A percentile compares a stretch with the other conserved stretches of the same genome.
Conservation (phyloP, 2,113 vertebrate species). For the Opisthocomus hoazin region DNA sequence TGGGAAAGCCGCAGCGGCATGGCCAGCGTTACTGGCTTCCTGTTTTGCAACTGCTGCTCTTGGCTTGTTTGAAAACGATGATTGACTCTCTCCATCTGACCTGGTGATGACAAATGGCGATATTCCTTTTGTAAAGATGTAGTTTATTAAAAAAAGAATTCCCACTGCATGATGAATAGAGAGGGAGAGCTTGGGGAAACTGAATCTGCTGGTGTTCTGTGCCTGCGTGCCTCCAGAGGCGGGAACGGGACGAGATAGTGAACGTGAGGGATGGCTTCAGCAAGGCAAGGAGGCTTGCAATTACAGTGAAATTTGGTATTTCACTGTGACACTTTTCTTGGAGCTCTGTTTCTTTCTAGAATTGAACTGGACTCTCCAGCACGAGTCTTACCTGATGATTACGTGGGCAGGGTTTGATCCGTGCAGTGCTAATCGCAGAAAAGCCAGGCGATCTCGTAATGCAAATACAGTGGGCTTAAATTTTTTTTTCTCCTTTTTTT, state of each 20-base stretch:
- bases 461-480: background rate
- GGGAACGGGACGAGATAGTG: background rate
- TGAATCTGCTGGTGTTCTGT: background rate
- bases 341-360: background rate
- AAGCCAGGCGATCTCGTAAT: background rate
- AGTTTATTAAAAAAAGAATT: background rate
- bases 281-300: background rate
- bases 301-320: background rate
- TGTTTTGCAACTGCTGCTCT: background rate
- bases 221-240: background rate
- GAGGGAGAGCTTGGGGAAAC: background rate
- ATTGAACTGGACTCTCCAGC: background rate
- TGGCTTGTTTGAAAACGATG: background rate
- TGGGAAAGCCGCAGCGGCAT: accelerated
- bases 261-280: background rate
- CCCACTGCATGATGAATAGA: background rate
- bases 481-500: background rate
- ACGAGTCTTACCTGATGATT: background rate
- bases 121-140: background rate
- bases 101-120: background rate
- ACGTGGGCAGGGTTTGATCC: background rate
- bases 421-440: background rate
- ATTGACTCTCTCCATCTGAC: background rate
- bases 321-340: background rate
- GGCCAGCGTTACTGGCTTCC: background rate